phyloP scores from a whole-genome alignment of 2,888 invertebrate species.

The Oscheius sp. region DNA sequence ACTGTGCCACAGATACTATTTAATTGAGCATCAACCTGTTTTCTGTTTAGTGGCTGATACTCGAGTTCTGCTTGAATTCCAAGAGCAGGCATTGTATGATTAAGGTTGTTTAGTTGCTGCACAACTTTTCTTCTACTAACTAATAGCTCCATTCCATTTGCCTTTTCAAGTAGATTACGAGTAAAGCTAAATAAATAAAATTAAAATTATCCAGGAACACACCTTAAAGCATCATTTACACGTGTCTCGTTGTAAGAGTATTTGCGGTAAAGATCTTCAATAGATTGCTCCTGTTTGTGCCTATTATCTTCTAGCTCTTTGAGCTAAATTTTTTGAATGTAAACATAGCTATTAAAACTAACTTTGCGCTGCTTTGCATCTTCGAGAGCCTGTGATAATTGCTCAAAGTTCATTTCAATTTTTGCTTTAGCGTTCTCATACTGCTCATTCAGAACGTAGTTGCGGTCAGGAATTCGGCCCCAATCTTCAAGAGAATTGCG shows the following conservation, averaged over 20 bases:
- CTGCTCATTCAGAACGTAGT: slow-evolving; percentile 45
- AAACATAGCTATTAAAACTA: too few species aligned
- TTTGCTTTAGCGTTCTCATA: slow-evolving; percentile 53
- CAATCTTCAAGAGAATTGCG: slow-evolving; percentile 44
- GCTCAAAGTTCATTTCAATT: slow-evolving; percentile 43
- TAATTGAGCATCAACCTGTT: slow-evolving; percentile 43
- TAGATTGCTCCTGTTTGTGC: slow-evolving; percentile 53
- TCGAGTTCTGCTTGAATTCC: slow-evolving; percentile 57
- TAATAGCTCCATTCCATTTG: slow-evolving; percentile 58
- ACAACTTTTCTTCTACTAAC: slow-evolving; percentile 60
- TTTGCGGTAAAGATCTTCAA: slow-evolving; percentile 59
- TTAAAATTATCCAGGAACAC: neutral
- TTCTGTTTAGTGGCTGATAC: slow-evolving; percentile 44
- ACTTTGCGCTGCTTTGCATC: slow-evolving; percentile 35
- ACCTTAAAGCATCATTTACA: slow-evolving; percentile 58
- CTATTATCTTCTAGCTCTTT: slow-evolving; percentile 55
- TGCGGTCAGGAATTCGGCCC: slow-evolving; percentile 54
- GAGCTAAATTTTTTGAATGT: too few species aligned
- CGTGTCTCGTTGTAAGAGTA: slow-evolving; percentile 53
- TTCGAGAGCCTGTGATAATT: slow-evolving; percentile 28
- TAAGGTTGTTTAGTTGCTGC: slow-evolving; percentile 58
- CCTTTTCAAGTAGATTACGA: slow-evolving; percentile 53
- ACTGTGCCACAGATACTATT: slow-evolving; percentile 36
- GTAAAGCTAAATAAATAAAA: slow-evolving; percentile 49
- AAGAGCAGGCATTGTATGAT: slow-evolving; percentile 60